Percentiles rank a stretch among this genome's conserved stretches.
These are phyloP conservation scores for Celastrina argiolus DNA, from an alignment of 2,888 invertebrate species.

Conservation along the genomic window DNA sequence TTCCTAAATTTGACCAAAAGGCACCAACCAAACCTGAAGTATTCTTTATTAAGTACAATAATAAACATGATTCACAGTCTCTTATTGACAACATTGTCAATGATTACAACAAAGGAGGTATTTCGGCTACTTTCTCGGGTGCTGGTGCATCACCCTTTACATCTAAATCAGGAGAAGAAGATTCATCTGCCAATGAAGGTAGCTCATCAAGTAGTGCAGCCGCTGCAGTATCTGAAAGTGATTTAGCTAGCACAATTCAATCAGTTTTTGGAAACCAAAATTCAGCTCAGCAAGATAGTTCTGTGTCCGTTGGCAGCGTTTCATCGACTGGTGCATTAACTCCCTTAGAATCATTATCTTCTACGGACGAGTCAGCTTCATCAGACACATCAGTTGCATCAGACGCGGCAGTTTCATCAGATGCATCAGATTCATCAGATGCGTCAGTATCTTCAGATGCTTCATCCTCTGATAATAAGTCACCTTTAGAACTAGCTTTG, in stretches of 20 bases:
- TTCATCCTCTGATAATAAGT: background rate
- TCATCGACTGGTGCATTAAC: background rate
- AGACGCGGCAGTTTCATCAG: background rate
- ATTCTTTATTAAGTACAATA: constrained; percentile 87
- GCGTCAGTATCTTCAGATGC: background rate
- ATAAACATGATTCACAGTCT: constrained; percentile 74
- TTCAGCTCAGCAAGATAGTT: background rate
- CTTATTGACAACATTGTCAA: constrained; percentile 67
- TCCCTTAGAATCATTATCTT: background rate
- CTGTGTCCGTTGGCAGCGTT: background rate
- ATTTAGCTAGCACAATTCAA: constrained; percentile 17
- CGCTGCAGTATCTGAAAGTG: background rate
- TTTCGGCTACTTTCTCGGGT: constrained; percentile 35
- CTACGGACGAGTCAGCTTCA: background rate
- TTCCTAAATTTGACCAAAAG: constrained; percentile 82
- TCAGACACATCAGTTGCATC: background rate
- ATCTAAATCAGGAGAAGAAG: constrained; percentile 13
- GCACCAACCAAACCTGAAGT: constrained; percentile 87
- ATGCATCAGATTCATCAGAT: background rate
- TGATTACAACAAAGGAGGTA: constrained; percentile 52
- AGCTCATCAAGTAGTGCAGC: background rate
- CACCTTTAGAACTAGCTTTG: background rate
- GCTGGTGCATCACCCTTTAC: constrained; percentile 23
- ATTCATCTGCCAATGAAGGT: constrained; percentile 13
- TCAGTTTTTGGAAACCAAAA: constrained; percentile 21